A percentile compares a stretch with the other conserved stretches of the same genome.
Evolutionary conservation across 2,113 vertebrate genomes (phyloP).

Genomic region (Antechinus flavipes): DNA sequence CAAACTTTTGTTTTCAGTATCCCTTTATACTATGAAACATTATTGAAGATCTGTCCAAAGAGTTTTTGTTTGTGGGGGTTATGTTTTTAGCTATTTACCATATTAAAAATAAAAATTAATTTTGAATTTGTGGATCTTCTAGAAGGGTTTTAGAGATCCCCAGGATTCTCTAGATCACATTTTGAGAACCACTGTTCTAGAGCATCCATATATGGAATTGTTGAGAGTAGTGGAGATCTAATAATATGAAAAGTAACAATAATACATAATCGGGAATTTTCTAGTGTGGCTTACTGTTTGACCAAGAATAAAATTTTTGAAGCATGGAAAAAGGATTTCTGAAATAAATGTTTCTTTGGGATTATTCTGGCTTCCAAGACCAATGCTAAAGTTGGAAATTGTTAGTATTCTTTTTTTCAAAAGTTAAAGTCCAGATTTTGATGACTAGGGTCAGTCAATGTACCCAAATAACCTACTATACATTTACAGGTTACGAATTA

Average conservation of each 20-base stretch:
- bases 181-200: neutral
- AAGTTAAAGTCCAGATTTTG: slow-evolving; percentile 3
- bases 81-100: too few relatives aligned
- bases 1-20: too few relatives aligned
- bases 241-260: neutral
- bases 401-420: neutral
- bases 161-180: too few relatives aligned
- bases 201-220: neutral
- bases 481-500: slow-evolving; percentile 47
- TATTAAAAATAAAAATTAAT: too few relatives aligned
- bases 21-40: too few relatives aligned
- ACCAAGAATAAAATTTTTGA: neutral
- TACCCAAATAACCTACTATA: slow-evolving; percentile 5
- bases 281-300: neutral
- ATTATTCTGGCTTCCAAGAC: neutral
- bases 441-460: neutral
- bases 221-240: too few relatives aligned
- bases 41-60: too few relatives aligned
- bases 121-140: too few relatives aligned
- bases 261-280: neutral
- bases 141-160: too few relatives aligned
- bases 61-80: too few relatives aligned
- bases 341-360: neutral
- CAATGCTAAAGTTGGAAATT: neutral
- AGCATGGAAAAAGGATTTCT: neutral